Base-by-base conservation (phyloP, 1,140 invertebrate species). In the Wiebesia pumilae region DNA sequence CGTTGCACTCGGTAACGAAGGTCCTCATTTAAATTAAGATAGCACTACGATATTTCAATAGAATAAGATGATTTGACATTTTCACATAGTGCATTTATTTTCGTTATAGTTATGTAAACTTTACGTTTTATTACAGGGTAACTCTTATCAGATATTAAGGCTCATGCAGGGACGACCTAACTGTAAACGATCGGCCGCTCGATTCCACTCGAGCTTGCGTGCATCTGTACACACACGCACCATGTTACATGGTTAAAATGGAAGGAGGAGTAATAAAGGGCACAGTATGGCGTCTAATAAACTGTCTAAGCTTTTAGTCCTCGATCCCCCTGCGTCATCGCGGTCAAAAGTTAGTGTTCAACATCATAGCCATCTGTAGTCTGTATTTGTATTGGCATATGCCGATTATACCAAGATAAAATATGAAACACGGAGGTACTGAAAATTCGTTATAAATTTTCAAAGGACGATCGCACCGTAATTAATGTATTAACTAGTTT, bases 251-350 rank as follows among this genome's bases (percentile, higher is more conserved):
- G 27, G n/a, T n/a, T n/a, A 78, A 85, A 65, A 14, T 73, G 83
- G 80, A 43, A 33, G 80, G 67, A 78, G 80, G 88, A 84, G 90
- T 91, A 91, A 92, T 92, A 92, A 92, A 92, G 90, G 89, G 86
- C 90, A 71, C 91, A 89, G 89, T 87, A 86, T 88, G 91, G 40
- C 85, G 88, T 87, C 90, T 92, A 91, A 91, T 91, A 92, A 91
- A 91, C 90, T 89, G 77, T 35, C 87, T 82, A 35, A 67, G 88
- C 88, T 89, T 90, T 88, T 87, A 86, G 65, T 73, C 33, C 67
- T 12, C 43, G 62, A 88, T 83, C 78, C 62, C 78, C 58, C 69
- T 30, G 27, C 47, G 43, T 40, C 81, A 83, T 75, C 69, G 19
- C 27, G 30, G 30, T 24, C 67, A 30, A 82, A 82, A 82, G 67